Evolutionary conservation across 1,140 invertebrate species (phyloP).

Genomic region (Galleria mellonella): DNA sequence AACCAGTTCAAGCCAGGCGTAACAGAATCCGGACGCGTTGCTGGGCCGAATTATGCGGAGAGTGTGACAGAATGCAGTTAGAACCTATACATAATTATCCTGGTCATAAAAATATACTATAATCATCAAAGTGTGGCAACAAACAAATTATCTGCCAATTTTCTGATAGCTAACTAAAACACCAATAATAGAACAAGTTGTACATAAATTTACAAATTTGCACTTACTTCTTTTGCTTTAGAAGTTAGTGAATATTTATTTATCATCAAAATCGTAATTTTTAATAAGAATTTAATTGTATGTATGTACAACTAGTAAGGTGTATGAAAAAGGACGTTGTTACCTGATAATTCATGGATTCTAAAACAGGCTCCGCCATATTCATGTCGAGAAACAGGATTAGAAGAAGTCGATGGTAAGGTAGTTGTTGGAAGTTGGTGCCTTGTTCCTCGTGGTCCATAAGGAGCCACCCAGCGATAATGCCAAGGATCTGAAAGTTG

Average conservation of each 20-base stretch:
- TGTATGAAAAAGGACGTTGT: too few relatives aligned
- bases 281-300: too few relatives aligned
- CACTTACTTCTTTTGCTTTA: too few relatives aligned
- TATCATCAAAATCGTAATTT: too few relatives aligned
- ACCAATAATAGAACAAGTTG: too few relatives aligned
- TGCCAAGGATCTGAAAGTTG: slow-evolving; percentile 83
- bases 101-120: too few relatives aligned
- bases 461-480: slow-evolving; percentile 94
- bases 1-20: slow-evolving; percentile 98
- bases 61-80: slow-evolving; percentile 94
- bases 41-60: slow-evolving; percentile 93
- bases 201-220: too few relatives aligned
- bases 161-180: background rate
- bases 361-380: slow-evolving; percentile 92
- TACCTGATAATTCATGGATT: slow-evolving; percentile 91
- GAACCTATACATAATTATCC: too few relatives aligned
- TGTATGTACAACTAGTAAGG: too few relatives aligned
- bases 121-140: too few relatives aligned
- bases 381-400: slow-evolving; percentile 98
- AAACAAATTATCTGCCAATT: too few relatives aligned
- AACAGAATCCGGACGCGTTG: slow-evolving; percentile 97
- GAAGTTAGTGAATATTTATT: too few relatives aligned
- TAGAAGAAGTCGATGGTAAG: slow-evolving; percentile 97
- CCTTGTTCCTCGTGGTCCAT: slow-evolving; percentile 95
- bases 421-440: slow-evolving; percentile 95